phyloP scores from a whole-genome alignment of 2,888 invertebrate genomes.

The Sycophila texana region DNA sequence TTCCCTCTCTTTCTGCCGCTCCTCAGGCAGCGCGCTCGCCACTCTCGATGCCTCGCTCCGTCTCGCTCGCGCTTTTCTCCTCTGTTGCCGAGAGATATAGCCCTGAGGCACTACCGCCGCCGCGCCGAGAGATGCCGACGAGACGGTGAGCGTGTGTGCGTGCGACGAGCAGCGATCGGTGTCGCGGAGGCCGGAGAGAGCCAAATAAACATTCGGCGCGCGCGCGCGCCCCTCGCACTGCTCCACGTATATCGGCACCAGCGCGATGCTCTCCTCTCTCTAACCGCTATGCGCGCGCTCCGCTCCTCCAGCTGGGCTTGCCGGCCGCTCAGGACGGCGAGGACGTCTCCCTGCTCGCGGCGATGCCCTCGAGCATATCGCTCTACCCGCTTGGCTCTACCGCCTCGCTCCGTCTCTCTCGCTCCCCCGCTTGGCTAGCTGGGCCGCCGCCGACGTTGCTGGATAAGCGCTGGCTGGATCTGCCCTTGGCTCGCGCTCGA shows the following conservation, averaged over 20 bases:
- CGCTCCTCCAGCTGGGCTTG: neutral
- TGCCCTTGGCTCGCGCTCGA: neutral
- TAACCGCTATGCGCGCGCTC: neutral
- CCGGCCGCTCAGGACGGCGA: neutral
- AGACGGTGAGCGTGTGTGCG: neutral
- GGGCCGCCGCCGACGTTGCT: neutral
- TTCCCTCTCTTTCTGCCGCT: neutral
- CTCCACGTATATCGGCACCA: neutral
- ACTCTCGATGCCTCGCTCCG: constrained; percentile 7
- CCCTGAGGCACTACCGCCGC: constrained; percentile 9
- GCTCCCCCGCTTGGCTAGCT: constrained; percentile 10
- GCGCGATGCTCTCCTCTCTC: neutral
- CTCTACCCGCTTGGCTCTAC: neutral
- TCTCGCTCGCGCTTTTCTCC: constrained; percentile 18
- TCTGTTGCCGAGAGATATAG: constrained; percentile 44
- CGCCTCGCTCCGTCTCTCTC: constrained; percentile 3
- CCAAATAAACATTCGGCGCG: constrained; percentile 19
- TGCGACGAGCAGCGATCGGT: neutral
- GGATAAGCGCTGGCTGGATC: neutral
- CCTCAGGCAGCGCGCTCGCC: neutral
- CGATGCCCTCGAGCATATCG: neutral
- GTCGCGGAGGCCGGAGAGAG: constrained; percentile 10
- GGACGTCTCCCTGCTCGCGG: neutral
- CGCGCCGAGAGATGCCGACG: constrained; percentile 10
- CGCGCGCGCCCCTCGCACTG: constrained; percentile 22